Base-by-base conservation (phyloP, 2,888 invertebrate genomes). In the Sarcophaga carnaria region DNA sequence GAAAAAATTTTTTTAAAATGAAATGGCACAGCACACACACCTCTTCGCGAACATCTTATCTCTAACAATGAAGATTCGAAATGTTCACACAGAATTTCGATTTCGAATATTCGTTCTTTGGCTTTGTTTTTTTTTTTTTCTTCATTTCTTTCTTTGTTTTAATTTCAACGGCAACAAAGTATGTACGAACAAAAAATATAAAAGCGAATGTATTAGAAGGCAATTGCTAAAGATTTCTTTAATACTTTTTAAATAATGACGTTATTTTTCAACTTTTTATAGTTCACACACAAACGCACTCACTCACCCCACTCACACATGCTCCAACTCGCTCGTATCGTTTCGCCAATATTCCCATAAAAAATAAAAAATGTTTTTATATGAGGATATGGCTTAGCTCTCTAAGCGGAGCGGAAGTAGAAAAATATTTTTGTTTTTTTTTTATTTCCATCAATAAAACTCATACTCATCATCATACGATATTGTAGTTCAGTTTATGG, bases 31-130 rank as follows among this genome's bases (percentile, higher is more conserved):
- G 4, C 22, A 22, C 11, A 11, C 17, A 14, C 25, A 4, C n/a
- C 14, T 69, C 62, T 17, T 62, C n/a, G 1, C 22, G 27, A 59
- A 59, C 17, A 10, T 71, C 47, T 17, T 66, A 27, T 83, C 66
- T 45, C 37, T 71, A 77, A 71, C 76, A 82, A 77, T 72, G 63
- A 64, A 75, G 4, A 77, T 59, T 72, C 12, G 8, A 62, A 77
- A 83, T 72, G 20, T 60, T 63, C 59, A 71, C 71, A 37, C 10
- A 27, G n/a, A 54, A 49, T 77, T 76, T 76, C 62, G 45, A 37
- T 37, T 66, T 80, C 54, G 54, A 14, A 4, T 14, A 54, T 71
- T 47, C 4, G 20, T 67, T 49, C 12, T 12, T 54, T 54, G 17
- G 54, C 17, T 54, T 3, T 54, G 54, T 54, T 49, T 49, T 49